Evolutionary conservation across 2,888 invertebrate genomes (phyloP).

Genomic region (Leucozona laternaria): DNA sequence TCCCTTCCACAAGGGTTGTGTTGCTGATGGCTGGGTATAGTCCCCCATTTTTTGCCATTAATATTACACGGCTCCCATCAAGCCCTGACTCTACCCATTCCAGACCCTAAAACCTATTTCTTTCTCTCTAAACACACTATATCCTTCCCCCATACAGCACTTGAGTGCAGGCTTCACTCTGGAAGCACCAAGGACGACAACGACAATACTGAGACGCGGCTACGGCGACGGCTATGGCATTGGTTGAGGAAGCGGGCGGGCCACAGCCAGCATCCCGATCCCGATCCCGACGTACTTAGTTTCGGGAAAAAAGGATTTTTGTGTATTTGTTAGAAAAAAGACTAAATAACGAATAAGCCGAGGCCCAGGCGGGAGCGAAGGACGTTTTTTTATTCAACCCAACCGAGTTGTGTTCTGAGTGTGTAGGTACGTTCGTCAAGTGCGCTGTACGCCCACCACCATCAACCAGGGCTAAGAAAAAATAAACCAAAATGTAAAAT

Average conservation of each 20-base stretch:
- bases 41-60: conserved; percentile 81
- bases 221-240: conserved; percentile 5
- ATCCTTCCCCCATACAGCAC: conserved; percentile 65
- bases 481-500: conserved; percentile 75
- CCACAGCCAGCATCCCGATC: conserved; percentile 53
- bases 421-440: conserved; percentile 68
- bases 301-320: conserved; percentile 79
- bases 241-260: conserved; percentile 1
- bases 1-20: conserved; percentile 70
- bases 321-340: conserved; percentile 78
- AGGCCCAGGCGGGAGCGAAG: conserved; percentile 35
- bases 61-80: conserved; percentile 81
- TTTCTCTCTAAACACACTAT: conserved; percentile 76
- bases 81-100: conserved; percentile 69
- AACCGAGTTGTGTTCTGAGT: conserved; percentile 34
- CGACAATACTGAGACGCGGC: conserved; percentile 42
- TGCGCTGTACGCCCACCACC: conserved; percentile 57
- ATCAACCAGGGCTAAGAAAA: conserved; percentile 60
- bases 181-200: conserved; percentile 43
- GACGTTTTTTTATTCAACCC: conserved; percentile 35
- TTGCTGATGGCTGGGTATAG: conserved; percentile 53
- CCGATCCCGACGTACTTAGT: conserved; percentile 66
- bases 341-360: conserved; percentile 65
- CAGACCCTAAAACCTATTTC: conserved; percentile 64
- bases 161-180: conserved; percentile 70